Base-by-base conservation (phyloP, 2,797 vertebrate genomes). In the Cynopterus sphinx region DNA sequence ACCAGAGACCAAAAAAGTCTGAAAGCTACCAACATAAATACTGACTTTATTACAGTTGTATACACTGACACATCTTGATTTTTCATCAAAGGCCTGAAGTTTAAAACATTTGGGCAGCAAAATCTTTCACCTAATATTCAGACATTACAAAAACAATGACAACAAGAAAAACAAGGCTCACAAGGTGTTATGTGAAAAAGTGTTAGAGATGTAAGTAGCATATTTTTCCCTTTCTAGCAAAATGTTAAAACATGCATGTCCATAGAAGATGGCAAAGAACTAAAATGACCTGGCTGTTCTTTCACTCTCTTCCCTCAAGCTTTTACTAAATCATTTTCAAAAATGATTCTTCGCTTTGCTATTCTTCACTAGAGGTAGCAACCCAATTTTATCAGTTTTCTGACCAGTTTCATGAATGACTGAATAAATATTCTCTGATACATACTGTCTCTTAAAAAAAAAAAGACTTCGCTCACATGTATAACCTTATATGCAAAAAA, bases 271-370 rank as follows among this genome's bases (percentile, higher is more conserved):
- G 21, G 7, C 65, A 43, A 78, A 63, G n/a, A 87, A 65, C 63
- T 51, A 68, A 89, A 87, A 63, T 17, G 2, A 73, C 36, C n/a
- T 70, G 39, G 33, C 15, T 65, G 2, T 26, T 83, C 85, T 68
- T 53, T 87, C 41, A 31, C 10, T 68, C 26, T 68, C 41, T 67
- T 75, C 59, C 74, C 12, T n/a, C 49, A 67, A 41, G 53, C 41
- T 96, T 75, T 68, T n/a, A 61, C 81, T 61, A 68, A 65, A 59
- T 46, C 61, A 55, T 77, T 89, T 77, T 78, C 31, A 77, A 89
- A 89, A 95, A 24, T 22, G 39, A 59, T 78, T 77, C 41, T n/a
- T n/a, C 36, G 15, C n/a, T 97, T 68, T 94, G 41, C 28, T 91
- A 74, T 79, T n/a, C 59, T 65, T 91, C 73, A 86, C 39, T 68